Evolutionary conservation across 2,113 vertebrate genomes (phyloP), one percentile per base, ranked within the genome.

Genomic region (Nipponia nippon): DNA sequence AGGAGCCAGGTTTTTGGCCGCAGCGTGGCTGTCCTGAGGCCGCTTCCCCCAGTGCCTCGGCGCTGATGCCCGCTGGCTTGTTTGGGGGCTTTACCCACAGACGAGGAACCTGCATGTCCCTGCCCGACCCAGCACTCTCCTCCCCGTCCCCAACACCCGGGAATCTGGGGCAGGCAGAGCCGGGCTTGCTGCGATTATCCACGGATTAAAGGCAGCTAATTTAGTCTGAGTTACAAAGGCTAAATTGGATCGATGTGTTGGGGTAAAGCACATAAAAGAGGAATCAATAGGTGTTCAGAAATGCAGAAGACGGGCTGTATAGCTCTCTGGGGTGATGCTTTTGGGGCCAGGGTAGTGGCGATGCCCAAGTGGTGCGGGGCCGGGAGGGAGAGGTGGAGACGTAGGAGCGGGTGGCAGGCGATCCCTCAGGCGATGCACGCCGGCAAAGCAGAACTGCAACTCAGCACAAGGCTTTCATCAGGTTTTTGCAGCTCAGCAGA

Each of bases 141-240:
- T 83, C 16, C 42, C 26, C 0, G 2, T 67, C 47, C 53, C 84
- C 5, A 5, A 18, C 62, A 56, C 78, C 52, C 18, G 0, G 0
- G 23, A 85, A 87, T 91, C 87, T 90, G 93, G 92, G 96, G 44
- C 94, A 95, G 42, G 42, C 91, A 88, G 85, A 87, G 82, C 77
- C 1, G 13, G 82, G 46, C 62, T 93, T 2, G 0, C 81, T 46
- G 93, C 63, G 93, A 95, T 96, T 96, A 89, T 76, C 83, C 77
- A 7, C 19, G 25, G 82, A 91, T 95, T 95, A 96, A 86, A 62
- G 49, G 36, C 93, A 90, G 92, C 91, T 93, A 96, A 97, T 98
- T 97, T 90, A 82, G 93, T 94, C 83, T 53, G 91, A 94, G 46
- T 83, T 87, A 67, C 14, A 11, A 82, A 94, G 82, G 76, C 87